These are phyloP conservation scores for Drosophila melanica DNA, from an alignment of 1,140 invertebrate species.

Conservation along the genomic window DNA sequence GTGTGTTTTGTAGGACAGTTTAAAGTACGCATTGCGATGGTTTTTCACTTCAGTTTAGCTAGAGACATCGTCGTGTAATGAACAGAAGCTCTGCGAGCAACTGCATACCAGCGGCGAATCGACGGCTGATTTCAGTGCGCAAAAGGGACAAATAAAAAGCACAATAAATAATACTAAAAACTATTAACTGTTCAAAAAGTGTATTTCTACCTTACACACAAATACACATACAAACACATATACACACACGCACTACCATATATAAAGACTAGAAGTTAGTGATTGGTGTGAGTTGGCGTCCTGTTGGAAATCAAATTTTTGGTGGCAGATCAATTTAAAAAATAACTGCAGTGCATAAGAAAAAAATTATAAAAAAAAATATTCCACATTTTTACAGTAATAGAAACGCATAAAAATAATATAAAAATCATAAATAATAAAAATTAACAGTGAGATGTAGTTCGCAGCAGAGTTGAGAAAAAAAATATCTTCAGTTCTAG, in stretches of 20 bases:
- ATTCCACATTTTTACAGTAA: conserved; percentile 10
- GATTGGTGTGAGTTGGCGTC: conserved; percentile 6
- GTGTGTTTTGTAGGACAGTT: conserved; percentile 65
- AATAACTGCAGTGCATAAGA: conserved; percentile 6
- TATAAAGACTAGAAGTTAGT: conserved; percentile 20
- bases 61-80: conserved; percentile 78
- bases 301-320: conserved; percentile 13
- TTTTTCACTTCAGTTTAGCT: conserved; percentile 74
- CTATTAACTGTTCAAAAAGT: conserved; percentile 5
- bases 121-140: conserved; percentile 55
- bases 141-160: conserved; percentile 31
- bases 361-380: conserved; percentile 13
- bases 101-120: conserved; percentile 41
- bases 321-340: conserved; percentile 11
- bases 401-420: conserved; percentile 1
- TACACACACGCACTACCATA: conserved; percentile 6
- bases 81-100: conserved; percentile 57
- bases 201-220: background rate
- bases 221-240: background rate
- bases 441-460: conserved; percentile 59
- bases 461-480: conserved; percentile 6
- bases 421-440: conserved; percentile 25
- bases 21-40: conserved; percentile 76
- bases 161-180: conserved; percentile 32
- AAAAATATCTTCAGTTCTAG: conserved; percentile 19